phyloP scores from a whole-genome alignment of 2,113 vertebrate genomes.

The Megalops atlanticus region DNA sequence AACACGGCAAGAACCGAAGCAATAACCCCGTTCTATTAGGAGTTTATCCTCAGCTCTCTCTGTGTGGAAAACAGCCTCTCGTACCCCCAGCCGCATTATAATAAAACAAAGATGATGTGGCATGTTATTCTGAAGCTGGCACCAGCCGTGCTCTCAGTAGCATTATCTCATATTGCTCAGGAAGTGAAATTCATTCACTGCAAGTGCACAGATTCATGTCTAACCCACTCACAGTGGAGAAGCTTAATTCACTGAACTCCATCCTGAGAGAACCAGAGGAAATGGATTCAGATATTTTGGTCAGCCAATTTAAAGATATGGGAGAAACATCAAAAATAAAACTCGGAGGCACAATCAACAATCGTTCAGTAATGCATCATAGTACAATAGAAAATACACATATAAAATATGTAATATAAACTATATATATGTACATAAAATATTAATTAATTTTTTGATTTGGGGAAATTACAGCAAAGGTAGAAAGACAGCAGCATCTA shows the following conservation, averaged over 20 bases:
- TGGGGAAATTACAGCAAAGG: background rate
- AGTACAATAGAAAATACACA: too few species aligned
- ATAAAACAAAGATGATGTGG: conserved; percentile 45
- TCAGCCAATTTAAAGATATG: too few species aligned
- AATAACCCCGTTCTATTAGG: conserved; percentile 54
- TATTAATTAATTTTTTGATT: too few species aligned
- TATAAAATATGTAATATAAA: too few species aligned
- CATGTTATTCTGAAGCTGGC: background rate
- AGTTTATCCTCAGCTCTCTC: conserved; percentile 42
- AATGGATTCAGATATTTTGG: background rate
- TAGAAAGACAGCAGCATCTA: background rate
- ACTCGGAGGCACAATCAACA: too few species aligned
- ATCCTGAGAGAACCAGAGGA: background rate
- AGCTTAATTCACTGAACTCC: background rate
- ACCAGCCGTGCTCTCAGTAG: background rate
- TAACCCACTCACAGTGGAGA: background rate
- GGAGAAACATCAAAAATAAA: too few species aligned
- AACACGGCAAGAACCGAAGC: conserved; percentile 51
- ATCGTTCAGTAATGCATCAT: too few species aligned
- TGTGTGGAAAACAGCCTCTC: background rate
- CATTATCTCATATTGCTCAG: background rate
- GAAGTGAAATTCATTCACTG: background rate
- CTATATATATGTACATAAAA: too few species aligned
- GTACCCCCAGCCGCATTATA: conserved; percentile 43
- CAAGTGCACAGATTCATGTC: background rate